Percentiles rank a stretch among this genome's conserved stretches.
Evolutionary conservation across 2,113 vertebrate species (phyloP).

Genomic region (Diadophis punctatus): DNA sequence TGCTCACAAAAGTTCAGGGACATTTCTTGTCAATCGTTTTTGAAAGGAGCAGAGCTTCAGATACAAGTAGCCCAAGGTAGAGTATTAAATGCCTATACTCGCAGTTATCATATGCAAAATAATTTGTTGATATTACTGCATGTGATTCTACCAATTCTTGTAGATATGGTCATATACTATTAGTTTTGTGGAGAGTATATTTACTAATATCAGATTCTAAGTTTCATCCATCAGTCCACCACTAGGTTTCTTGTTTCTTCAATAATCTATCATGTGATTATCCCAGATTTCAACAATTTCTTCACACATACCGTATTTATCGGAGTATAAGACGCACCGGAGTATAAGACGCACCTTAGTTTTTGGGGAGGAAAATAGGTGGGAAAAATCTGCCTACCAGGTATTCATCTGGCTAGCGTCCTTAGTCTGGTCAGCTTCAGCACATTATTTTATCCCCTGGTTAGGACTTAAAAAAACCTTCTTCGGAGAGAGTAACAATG

Average conservation of each 20-base stretch:
- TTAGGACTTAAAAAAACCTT: no score
- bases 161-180: neutral
- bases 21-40: neutral
- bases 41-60: neutral
- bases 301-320: no score
- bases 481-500: no score
- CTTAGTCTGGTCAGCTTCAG: no score
- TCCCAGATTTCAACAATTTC: neutral
- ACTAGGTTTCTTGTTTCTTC: neutral
- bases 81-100: neutral
- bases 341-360: no score
- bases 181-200: neutral
- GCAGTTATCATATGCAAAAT: neutral
- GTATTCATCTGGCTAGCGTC: no score
- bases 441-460: no score
- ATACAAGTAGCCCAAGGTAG: neutral
- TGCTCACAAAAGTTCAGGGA: neutral
- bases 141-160: neutral
- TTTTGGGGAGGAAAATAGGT: no score
- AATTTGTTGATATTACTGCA: neutral
- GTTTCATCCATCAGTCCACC: neutral
- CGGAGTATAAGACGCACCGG: no score
- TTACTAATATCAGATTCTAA: neutral
- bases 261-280: neutral
- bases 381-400: no score